Evolutionary conservation across 2,113 vertebrate species (phyloP), one percentile per base, ranked within the genome.

Genomic region (Xenopus borealis): DNA sequence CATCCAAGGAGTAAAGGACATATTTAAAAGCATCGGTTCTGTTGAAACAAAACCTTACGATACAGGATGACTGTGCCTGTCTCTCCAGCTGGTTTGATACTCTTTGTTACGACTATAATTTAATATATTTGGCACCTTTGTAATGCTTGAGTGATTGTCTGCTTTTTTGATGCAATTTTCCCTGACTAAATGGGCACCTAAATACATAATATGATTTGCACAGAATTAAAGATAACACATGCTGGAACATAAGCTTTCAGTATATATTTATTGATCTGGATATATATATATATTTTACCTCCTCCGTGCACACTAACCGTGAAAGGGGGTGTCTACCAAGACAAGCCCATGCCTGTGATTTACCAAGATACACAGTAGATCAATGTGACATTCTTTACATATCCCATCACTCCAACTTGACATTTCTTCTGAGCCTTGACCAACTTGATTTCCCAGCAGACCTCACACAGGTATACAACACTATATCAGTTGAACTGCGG

Each of bases 361-460:
- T 64, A 70, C 14, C 53, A 27, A 64, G 33, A 12, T 19, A 55
- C 30, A 27, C 40, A 70, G 74, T 70, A 64, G 59, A 76, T 76
- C 66, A 76, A 76, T 64, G 66, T 69, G 73, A 62, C 46, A 23
- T 61, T 30, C 58, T 23, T 62, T 62, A 69, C 73, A 75, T 62
- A 52, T 57, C 1, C 45, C 17, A n/a, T n/a, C 4, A 45, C 27
- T 62, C 45, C 46, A 45, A 16, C 46, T 63, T 69, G 66, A 62
- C 66, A 75, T 75, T 62, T 30, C 66, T 66, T 69, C 53, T 13
- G 57, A 75, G 72, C 53, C 57, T 69, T 75, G 73, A 62, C 66
- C 73, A 55, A 17, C 66, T 75, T 69, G 73, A 75, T 75, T 75
- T 75, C 73, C 73, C 73, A 53, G 27, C 62, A 75, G 73, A 69